Base-by-base conservation (phyloP, 2,888 invertebrate genomes). In the Furcula furcula region DNA sequence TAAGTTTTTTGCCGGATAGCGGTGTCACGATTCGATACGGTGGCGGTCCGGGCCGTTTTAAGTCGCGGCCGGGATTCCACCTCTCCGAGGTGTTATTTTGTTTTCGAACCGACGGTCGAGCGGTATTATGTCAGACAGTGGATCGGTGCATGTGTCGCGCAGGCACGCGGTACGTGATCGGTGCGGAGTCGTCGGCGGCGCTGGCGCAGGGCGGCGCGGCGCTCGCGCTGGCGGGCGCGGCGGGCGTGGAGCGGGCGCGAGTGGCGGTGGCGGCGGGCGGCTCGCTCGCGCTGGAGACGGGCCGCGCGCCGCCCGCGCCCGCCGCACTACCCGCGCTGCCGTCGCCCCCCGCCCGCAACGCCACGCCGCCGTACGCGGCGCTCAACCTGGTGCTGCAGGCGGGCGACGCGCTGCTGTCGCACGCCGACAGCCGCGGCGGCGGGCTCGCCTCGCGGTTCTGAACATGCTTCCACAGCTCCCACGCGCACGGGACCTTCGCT, bases 361-460 rank as follows among this genome's bases (percentile, higher is more conserved):
- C 58, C 7, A 40, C 69, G 22, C 39, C 45, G 48, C 91, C 91
- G 0, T 91, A 90, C 57, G 76, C 87, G 34, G 92, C 93, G 46
- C 90, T 92, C 36, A 94, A 94, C 82, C 85, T 92, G 34, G 91
- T 94, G 37, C 90, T 91, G 59, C 93, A 94, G 80, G 64, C 78
- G 13, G 91, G 83, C 37, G 93, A 94, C 76, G 85, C 80, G 36
- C 85, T 94, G 41, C 82, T 86, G 42, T 93, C 93, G 39, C 93
- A 94, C 76, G 93, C 94, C 3, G 94, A 94, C 75, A 92, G 93
- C 55, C 89, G 94, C 65, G 94, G 93, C 40, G 93, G 91, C 9
- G 94, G 94, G 1, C 84, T 92, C 49, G 91, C 93, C 27, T 92
- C 91, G 35, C 86, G 93, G 57, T 93, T 92, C 73, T 91, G 67